phyloP scores from a whole-genome alignment of 2,888 invertebrate species.

The Caenorhabditis angaria region DNA sequence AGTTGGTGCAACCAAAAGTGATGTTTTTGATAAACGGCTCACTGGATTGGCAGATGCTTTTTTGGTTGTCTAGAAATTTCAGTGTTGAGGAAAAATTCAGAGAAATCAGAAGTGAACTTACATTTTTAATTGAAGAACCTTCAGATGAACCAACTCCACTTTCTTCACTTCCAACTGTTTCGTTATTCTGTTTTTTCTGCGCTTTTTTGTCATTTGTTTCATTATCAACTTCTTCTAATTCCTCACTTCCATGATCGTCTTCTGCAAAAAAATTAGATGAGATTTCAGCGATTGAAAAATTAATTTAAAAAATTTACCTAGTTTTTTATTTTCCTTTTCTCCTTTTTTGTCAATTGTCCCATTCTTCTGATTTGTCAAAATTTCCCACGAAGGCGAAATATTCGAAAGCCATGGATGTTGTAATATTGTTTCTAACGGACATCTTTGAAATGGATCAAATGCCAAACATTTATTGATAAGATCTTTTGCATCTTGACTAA shows the following conservation, averaged over 20 bases:
- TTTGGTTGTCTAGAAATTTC: neutral
- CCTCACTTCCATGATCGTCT: constrained; percentile 30
- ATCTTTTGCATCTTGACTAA: constrained; percentile 58
- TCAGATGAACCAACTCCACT: constrained; percentile 49
- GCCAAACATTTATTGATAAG: constrained; percentile 61
- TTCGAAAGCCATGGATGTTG: constrained; percentile 61
- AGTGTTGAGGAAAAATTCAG: neutral
- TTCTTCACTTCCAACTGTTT: constrained; percentile 27
- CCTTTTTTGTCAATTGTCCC: neutral
- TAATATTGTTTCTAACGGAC: constrained; percentile 59
- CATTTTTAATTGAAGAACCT: constrained; percentile 17
- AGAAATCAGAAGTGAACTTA: neutral
- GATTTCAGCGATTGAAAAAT: no score
- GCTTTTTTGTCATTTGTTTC: constrained; percentile 17
- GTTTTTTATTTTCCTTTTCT: constrained; percentile 20
- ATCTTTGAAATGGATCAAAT: constrained; percentile 63
- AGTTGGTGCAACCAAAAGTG: constrained; percentile 55
- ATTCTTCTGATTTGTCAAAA: constrained; percentile 18
- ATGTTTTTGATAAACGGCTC: constrained; percentile 51
- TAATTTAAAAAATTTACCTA: constrained; percentile 13
- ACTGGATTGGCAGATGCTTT: neutral
- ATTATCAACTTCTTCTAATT: constrained; percentile 40
- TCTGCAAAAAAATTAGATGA: constrained; percentile 10
- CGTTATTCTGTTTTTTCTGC: neutral
- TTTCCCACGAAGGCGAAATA: constrained; percentile 47